These are phyloP conservation scores for Anthopleura sola DNA, from an alignment of 64 coral and sea anemone genomes.

Conservation along the genomic window DNA sequence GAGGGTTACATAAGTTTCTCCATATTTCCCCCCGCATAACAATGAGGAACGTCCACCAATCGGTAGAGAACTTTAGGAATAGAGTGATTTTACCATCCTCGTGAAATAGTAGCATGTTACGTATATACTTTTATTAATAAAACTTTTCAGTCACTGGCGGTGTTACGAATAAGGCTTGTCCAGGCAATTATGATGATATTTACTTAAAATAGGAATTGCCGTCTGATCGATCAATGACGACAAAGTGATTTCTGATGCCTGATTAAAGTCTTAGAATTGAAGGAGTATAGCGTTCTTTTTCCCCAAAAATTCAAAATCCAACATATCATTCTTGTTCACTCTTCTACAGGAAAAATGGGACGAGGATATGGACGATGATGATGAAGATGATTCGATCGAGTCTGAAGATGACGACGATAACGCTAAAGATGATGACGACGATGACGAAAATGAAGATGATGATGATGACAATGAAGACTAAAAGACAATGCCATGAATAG, in stretches of 20 bases:
- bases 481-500: neutral
- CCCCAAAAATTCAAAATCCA: neutral
- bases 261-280: neutral
- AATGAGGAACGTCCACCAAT: too few species aligned
- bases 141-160: too few species aligned
- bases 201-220: constrained; percentile 85
- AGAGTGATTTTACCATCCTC: too few species aligned
- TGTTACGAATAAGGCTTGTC: neutral
- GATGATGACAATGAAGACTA: constrained; percentile 60
- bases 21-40: too few species aligned
- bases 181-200: constrained; percentile 13
- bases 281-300: neutral
- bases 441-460: constrained; percentile 22
- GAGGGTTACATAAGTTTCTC: too few species aligned
- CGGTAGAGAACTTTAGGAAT: too few species aligned
- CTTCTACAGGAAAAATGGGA: constrained; percentile 78
- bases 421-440: constrained; percentile 32
- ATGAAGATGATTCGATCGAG: constrained; percentile 31
- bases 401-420: constrained; percentile 58
- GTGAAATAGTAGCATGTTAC: too few species aligned
- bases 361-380: constrained; percentile 45
- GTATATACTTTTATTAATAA: too few species aligned
- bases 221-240: constrained; percentile 82
- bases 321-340: neutral
- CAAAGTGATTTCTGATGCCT: constrained; percentile 41